phyloP scores from a whole-genome alignment of 2,797 vertebrate species.

The Staurois parvus region DNA sequence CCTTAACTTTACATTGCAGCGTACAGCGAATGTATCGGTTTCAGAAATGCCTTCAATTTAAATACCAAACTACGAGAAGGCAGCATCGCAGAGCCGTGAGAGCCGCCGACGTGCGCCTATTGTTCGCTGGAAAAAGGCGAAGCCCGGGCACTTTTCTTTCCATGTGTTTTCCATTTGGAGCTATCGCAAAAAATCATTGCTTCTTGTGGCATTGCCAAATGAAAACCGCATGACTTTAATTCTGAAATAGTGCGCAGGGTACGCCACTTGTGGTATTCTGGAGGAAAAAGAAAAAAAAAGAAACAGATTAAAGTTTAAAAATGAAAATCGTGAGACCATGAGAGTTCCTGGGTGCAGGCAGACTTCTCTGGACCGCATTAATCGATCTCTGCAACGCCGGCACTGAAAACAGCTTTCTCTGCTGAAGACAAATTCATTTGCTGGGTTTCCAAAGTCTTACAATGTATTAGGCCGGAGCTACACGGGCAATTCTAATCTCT shows the following conservation, averaged over 20 bases:
- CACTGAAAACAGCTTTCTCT: constrained; percentile 53
- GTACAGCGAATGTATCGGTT: background rate
- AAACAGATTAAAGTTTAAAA: constrained; percentile 23
- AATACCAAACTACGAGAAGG: background rate
- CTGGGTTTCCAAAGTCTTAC: constrained; percentile 6
- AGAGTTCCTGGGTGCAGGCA: constrained; percentile 16
- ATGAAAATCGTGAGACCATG: constrained; percentile 27
- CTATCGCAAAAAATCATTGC: constrained; percentile 42
- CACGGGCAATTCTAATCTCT: too few species aligned
- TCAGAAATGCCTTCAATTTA: constrained; percentile 2
- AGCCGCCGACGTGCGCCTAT: background rate
- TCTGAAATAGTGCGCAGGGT: constrained; percentile 56
- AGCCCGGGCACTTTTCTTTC: constrained; percentile 58
- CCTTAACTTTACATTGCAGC: background rate
- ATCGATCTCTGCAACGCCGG: constrained; percentile 34
- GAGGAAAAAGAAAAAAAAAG: background rate
- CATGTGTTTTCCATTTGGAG: constrained; percentile 70
- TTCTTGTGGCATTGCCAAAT: constrained; percentile 68
- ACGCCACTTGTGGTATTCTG: constrained; percentile 60
- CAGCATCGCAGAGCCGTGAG: too few species aligned
- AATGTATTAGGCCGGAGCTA: too few species aligned
- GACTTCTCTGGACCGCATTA: constrained; percentile 64
- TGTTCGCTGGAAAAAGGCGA: constrained; percentile 48
- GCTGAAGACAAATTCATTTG: constrained; percentile 24
- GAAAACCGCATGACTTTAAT: constrained; percentile 67